Base-by-base conservation (phyloP, 1,140 invertebrate genomes). In the Andrena cerasifolii region DNA sequence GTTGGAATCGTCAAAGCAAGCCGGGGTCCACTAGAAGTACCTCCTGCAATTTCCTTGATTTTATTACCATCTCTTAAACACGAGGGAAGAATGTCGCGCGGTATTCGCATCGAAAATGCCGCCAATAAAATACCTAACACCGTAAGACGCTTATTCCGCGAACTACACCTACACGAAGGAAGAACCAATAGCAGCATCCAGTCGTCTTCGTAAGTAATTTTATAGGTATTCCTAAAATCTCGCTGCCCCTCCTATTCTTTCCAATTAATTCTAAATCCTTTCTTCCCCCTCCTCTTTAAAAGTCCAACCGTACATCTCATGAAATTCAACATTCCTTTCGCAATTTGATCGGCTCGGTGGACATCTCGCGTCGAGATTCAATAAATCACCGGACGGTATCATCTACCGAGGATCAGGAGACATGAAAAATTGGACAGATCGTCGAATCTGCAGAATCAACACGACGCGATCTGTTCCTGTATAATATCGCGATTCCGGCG, bases 21-120 rank as follows among this genome's bases (percentile, higher is more conserved):
- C 21, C 5, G 6, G 16, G 36, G 24, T 70, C 24, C 58, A n/a
- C 18, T 40, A 45, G 45, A 33, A 12, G 40, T 18, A 14, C 8
- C 24, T 70, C 33, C 0, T 7, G 66, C 51, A 43, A 70, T 70
- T 40, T 56, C 31, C 21, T 26, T 28, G 28, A 33, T 65, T 31
- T 47, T 21, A 65, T 31, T 47, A 10, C 45, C 45, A 10, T 0
- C 24, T n/a, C 3, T 28, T n/a, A 68, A 26, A 49, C 7, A 53
- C 21, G 54, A 26, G 21, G 66, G 66, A 40, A 68, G 49, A 68
- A 68, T 26, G 66, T 54, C 49, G 66, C 21, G 33, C 49, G 14
- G 33, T 36, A 40, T 40, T 28, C 24, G 16, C 51, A 8, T 21
- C 1, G 33, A 56, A 24, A 70, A 43, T 43, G 4, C 58, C 31